Conservation (phyloP, 2,113 vertebrate genomes). For the Eudorcas thomsonii region DNA sequence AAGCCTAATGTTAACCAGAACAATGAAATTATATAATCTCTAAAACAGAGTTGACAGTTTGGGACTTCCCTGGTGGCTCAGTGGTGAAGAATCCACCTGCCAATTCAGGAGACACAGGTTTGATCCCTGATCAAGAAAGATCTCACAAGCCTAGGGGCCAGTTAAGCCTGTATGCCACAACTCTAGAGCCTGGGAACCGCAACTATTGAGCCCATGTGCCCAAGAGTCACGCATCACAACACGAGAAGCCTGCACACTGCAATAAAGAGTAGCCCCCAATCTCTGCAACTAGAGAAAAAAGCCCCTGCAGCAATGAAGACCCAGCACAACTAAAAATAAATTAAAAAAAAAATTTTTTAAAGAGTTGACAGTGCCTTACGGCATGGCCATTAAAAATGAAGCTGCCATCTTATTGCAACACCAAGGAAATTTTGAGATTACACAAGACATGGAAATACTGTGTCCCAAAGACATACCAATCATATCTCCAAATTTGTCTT, state of each 20-base stretch:
- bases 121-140: not conserved
- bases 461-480: not conserved
- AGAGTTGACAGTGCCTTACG: not conserved
- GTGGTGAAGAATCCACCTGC: not conserved
- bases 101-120: not conserved
- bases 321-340: not conserved
- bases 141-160: not conserved
- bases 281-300: not conserved
- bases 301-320: rapidly evolving
- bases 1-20: not conserved
- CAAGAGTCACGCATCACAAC: not conserved
- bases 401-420: not conserved
- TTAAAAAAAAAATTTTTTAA: not conserved
- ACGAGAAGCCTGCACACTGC: not conserved
- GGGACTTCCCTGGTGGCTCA: not conserved
- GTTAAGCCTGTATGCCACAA: not conserved
- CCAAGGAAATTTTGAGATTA: constrained; percentile 11
- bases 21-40: not conserved
- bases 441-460: not conserved
- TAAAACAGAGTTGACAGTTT: not conserved
- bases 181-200: not conserved
- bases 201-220: not conserved
- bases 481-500: not conserved
- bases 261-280: not conserved
- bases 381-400: constrained; percentile 22